Conservation (phyloP, 2,888 invertebrate genomes). For the Trissolcus brochymenae region DNA sequence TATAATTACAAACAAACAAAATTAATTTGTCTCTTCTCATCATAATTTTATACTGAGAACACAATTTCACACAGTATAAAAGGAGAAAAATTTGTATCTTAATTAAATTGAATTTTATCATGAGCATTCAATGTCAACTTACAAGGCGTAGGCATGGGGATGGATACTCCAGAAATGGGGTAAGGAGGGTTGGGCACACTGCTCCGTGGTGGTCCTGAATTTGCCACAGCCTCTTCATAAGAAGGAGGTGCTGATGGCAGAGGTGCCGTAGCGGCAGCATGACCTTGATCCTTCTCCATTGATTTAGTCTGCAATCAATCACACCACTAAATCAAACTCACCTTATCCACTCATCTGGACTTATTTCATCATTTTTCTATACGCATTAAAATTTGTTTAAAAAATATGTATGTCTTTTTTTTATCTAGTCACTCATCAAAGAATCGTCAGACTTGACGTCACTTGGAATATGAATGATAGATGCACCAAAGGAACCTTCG, state of each 20-base stretch:
- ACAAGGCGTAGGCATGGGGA: slow-evolving; percentile 65
- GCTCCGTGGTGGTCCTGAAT: slow-evolving; percentile 47
- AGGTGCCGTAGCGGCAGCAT: slow-evolving; percentile 58
- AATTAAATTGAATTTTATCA: no score
- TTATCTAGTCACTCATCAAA: slow-evolving; percentile 13
- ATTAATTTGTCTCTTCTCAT: no score
- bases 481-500: slow-evolving; percentile 27
- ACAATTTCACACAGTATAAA: no score
- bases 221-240: slow-evolving; percentile 69
- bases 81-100: no score
- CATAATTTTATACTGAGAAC: no score
- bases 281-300: slow-evolving; percentile 55
- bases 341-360: not conserved
- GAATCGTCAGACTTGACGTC: slow-evolving; percentile 19
- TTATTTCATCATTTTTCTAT: slow-evolving; percentile 7
- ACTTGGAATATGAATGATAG: slow-evolving; percentile 19
- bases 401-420: not conserved
- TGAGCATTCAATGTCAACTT: slow-evolving; percentile 33
- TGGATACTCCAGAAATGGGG: slow-evolving; percentile 53
- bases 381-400: slow-evolving; percentile 16
- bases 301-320: slow-evolving; percentile 38
- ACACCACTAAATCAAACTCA: slow-evolving; percentile 5
- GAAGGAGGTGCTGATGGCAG: slow-evolving; percentile 70
- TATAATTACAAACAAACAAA: no score
- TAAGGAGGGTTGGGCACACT: slow-evolving; percentile 60